phyloP scores from a whole-genome alignment of 2,888 invertebrate genomes.

The Hypsopygia costalis region DNA sequence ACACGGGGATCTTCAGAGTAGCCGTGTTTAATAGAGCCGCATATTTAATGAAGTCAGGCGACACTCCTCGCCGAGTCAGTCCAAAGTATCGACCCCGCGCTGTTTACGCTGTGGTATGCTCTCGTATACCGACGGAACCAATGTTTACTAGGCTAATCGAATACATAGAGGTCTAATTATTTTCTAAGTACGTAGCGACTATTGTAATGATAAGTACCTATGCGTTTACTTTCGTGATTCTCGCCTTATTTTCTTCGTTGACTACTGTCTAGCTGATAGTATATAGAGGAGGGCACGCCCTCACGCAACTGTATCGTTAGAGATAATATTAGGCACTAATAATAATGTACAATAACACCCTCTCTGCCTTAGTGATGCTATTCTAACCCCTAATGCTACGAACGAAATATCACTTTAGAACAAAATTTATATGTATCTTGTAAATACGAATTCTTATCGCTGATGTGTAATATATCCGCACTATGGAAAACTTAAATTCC shows the following conservation, averaged over 20 bases:
- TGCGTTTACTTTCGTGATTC: slow-evolving; percentile 42
- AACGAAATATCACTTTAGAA: slow-evolving; percentile 60
- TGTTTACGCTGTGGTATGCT: slow-evolving; percentile 38
- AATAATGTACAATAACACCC: slow-evolving; percentile 75
- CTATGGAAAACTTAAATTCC: slow-evolving; percentile 76
- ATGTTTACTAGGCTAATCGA: slow-evolving; percentile 57
- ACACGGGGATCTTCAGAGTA: no score
- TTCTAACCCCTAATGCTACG: slow-evolving; percentile 67
- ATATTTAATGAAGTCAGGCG: not conserved
- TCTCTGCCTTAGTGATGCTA: slow-evolving; percentile 77
- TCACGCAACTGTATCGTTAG: slow-evolving; percentile 44
- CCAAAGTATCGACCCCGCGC: slow-evolving; percentile 9
- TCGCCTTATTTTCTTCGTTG: slow-evolving; percentile 47
- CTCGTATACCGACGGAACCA: slow-evolving; percentile 60
- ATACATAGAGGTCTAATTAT: slow-evolving; percentile 55
- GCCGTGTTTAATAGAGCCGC: not conserved
- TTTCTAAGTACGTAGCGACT: slow-evolving; percentile 45
- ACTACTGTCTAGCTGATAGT: slow-evolving; percentile 43
- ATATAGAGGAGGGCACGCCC: slow-evolving; percentile 31
- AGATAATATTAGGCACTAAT: slow-evolving; percentile 56
- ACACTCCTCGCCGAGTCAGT: not conserved
- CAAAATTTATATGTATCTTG: slow-evolving; percentile 60
- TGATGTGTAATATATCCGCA: slow-evolving; percentile 66
- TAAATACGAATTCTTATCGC: slow-evolving; percentile 69
- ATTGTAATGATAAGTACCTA: slow-evolving; percentile 28